Evolutionary conservation across 1,140 invertebrate species (phyloP), one percentile per base, ranked within the genome.

Genomic region (Oncopodura yosiiana): DNA sequence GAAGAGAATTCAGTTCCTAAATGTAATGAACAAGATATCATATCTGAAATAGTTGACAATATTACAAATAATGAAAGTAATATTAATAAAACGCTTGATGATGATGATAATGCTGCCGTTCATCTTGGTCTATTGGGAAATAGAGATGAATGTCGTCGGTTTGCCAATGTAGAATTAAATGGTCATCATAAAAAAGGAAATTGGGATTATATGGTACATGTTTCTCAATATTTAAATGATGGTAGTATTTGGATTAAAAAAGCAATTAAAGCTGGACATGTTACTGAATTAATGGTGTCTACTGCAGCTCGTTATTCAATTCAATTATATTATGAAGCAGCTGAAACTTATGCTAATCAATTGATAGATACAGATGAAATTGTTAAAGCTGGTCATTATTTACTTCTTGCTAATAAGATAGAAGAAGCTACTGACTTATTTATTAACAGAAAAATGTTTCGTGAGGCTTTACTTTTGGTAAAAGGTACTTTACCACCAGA

Each of bases 281-380:
- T 60, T n/a, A 60, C 26, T n/a, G 52, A 60, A 44, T 37, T 42
- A 9, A 39, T 60, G 21, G 24, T 60, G 2, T 16, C 36, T 16
- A 36, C 32, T 37, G 53, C 53, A 26, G 23, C 43, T 16, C n/a
- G 21, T n/a, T 16, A 42, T 8, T 42, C 39, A 42, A 16, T 32
- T 38, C 30, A 26, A 21, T 27, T 61, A 4, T 55, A 39, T 30
- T 24, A 34, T 0, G 36, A 53, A 12, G 49, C 54, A 1, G 44
- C 49, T 9, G 16, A 48, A 14, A 44, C 38, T 1, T 61, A 39
- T 30, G 51, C 49, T 5, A 21, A 53, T 3, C 38, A 61, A 24
- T 21, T 61, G 8, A 26, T 48, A 1, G 37, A 36, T 1, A 12
- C 29, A 23, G 51, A 57, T 24, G 50, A 61, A 9, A 37, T 30